Conservation (phyloP, 2,797 vertebrate species). For the Kryptopterus vitreolus region DNA sequence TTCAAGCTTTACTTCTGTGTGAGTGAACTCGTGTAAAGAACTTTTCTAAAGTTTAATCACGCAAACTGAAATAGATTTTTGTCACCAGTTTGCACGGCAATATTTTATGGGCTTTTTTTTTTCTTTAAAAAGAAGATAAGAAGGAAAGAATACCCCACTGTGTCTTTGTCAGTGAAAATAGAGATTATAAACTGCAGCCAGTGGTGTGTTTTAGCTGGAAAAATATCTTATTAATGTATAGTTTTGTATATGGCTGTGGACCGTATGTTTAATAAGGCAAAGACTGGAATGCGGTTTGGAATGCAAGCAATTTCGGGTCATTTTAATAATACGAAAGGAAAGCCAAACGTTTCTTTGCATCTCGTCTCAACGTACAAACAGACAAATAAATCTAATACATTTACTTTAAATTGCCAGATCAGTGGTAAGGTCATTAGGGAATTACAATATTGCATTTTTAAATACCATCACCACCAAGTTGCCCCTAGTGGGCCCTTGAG, state of each 20-base stretch:
- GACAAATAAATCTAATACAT: neutral
- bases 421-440: too few species aligned
- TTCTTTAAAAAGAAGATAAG: too few species aligned
- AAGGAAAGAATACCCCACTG: neutral
- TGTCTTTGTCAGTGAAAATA: slow-evolving; percentile 4
- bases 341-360: neutral
- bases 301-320: neutral
- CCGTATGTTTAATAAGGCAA: neutral
- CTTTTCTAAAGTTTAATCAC: neutral
- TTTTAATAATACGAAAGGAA: slow-evolving; percentile 1
- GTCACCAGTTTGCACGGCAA: neutral
- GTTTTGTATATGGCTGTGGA: neutral
- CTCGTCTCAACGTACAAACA: neutral
- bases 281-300: neutral
- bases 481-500: too few species aligned
- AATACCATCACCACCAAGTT: too few species aligned
- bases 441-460: too few species aligned
- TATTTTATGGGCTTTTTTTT: neutral
- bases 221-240: neutral
- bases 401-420: too few species aligned
- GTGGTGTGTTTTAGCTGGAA: neutral
- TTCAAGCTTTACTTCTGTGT: neutral
- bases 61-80: neutral
- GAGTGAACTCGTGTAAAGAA: neutral
- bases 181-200: neutral